A percentile compares a stretch with the other conserved stretches of the same genome.
phyloP scores from a whole-genome alignment of 2,797 vertebrate species.

The Myiothlypis chrysogaster region DNA sequence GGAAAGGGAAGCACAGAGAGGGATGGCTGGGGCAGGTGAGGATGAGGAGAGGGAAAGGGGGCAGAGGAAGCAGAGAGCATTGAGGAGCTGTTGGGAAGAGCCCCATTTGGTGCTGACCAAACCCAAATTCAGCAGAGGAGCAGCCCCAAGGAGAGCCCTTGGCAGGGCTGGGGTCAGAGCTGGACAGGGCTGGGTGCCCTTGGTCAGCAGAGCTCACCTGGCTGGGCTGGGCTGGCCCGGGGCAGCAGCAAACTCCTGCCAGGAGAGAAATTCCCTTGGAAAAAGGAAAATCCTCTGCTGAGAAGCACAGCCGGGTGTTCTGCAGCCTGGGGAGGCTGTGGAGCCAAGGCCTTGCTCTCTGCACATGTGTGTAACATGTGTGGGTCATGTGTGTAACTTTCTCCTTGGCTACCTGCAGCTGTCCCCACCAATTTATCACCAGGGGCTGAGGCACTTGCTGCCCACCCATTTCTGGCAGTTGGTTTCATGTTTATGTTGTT shows the following conservation, averaged over 20 bases:
- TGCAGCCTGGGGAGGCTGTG: neutral
- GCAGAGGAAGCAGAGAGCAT: neutral
- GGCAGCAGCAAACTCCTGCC: neutral
- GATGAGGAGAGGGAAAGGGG: no score
- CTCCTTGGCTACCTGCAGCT: accelerated
- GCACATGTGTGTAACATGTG: no score
- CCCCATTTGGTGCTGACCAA: neutral
- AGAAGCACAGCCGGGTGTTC: neutral
- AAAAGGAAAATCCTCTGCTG: neutral
- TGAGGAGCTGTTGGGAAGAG: neutral
- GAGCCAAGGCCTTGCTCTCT: no score
- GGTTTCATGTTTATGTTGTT: neutral
- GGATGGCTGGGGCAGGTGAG: neutral
- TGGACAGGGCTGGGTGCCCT: neutral
- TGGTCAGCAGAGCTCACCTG: neutral
- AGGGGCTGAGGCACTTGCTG: neutral
- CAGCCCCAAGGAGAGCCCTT: neutral
- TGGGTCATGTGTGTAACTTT: neutral
- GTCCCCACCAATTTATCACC: accelerated
- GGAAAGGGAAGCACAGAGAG: no score
- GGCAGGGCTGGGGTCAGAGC: neutral
- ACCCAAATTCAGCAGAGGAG: neutral
- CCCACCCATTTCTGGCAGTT: neutral
- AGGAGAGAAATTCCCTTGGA: neutral
- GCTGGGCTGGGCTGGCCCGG: neutral